Percentiles rank a stretch among this genome's conserved stretches.
phyloP scores from a whole-genome alignment of 2,888 invertebrate species.

The Drosophila ustulata region DNA sequence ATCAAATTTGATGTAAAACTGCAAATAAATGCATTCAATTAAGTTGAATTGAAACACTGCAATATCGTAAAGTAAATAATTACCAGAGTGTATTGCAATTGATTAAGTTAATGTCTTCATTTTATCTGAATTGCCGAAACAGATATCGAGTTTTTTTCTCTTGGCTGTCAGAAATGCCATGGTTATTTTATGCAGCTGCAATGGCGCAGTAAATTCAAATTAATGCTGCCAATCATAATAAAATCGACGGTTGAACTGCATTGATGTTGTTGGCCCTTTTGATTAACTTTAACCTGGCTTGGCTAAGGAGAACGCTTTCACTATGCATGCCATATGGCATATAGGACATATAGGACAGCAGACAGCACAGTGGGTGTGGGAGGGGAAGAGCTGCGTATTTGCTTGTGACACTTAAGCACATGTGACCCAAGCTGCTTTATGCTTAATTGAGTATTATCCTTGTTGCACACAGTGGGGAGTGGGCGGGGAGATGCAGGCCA shows the following conservation, averaged over 20 bases:
- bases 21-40: too few relatives aligned
- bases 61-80: background rate
- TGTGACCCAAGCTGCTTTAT: constrained; percentile 76
- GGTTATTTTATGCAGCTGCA: constrained; percentile 50
- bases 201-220: constrained; percentile 67
- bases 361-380: background rate
- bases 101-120: background rate
- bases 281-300: constrained; percentile 61
- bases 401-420: constrained; percentile 80
- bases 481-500: constrained; percentile 28
- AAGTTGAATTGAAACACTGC: too few relatives aligned
- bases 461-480: constrained; percentile 72
- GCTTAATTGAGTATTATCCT: constrained; percentile 81
- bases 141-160: constrained; percentile 2
- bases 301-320: constrained; percentile 10
- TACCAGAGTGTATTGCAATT: background rate
- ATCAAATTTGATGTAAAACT: too few relatives aligned
- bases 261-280: constrained; percentile 55
- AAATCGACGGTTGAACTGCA: constrained; percentile 50
- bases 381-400: constrained; percentile 52
- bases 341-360: constrained; percentile 2
- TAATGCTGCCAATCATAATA: constrained; percentile 62
- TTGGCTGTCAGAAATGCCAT: constrained; percentile 42
- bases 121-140: background rate
- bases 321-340: constrained; percentile 32